Percentiles rank a stretch among this genome's conserved stretches.
Evolutionary conservation across 30 jellyfish, hydroid and myxozoan genomes (phyloP).

Genomic region (Pseudorhiza aurosa): DNA sequence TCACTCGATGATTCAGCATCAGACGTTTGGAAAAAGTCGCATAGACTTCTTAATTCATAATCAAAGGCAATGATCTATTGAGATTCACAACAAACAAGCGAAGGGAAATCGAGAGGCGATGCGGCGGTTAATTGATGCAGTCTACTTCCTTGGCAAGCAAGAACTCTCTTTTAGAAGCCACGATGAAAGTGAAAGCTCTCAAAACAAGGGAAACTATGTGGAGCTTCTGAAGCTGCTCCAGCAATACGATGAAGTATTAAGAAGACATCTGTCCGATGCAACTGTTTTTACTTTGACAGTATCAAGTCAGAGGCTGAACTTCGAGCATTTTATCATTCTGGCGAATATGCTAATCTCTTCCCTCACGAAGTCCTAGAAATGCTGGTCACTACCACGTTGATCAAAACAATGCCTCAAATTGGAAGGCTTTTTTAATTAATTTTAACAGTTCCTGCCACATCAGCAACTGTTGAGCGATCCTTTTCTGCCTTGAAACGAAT

Average conservation of each 20-base stretch:
- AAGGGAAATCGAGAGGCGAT: constrained; percentile 38
- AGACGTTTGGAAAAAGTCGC: constrained; percentile 28
- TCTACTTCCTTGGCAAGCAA: constrained; percentile 52
- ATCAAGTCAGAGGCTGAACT: constrained; percentile 15
- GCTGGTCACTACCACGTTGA: neutral
- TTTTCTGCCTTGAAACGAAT: constrained; percentile 42
- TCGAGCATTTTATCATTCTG: constrained; percentile 20
- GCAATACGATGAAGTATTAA: constrained; percentile 29
- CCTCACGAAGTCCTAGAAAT: constrained; percentile 9
- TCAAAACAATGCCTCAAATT: constrained; percentile 43
- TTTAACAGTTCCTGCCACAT: constrained; percentile 29
- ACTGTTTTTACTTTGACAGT: constrained; percentile 33
- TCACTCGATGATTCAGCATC: constrained; percentile 25
- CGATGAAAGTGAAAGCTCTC: constrained; percentile 35
- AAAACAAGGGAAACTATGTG: constrained; percentile 18
- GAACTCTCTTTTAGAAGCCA: constrained; percentile 57
- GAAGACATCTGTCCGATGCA: constrained; percentile 32
- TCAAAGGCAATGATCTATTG: constrained; percentile 27
- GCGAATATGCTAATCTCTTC: constrained; percentile 4
- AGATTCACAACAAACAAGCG: constrained; percentile 7
- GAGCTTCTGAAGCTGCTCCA: neutral
- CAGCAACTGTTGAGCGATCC: constrained; percentile 23
- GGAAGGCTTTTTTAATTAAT: constrained; percentile 27
- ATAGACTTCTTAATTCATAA: constrained; percentile 18
- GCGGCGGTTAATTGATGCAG: constrained; percentile 47